Conservation (phyloP, 92 coral and sea anemone genomes). For the Phymanthus crucifer region DNA sequence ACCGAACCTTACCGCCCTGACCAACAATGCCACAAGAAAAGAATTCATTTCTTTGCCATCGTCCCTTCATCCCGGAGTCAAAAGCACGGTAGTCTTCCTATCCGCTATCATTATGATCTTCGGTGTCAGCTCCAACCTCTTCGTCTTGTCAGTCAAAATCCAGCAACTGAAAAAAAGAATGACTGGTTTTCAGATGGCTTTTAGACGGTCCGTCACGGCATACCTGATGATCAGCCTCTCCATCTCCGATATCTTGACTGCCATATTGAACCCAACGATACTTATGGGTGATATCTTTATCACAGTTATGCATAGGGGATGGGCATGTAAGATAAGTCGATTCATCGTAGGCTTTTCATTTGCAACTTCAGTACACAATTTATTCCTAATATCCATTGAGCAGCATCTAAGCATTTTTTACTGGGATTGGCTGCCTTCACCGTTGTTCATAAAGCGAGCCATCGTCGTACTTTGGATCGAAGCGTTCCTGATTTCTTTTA, state of each 20-base stretch:
- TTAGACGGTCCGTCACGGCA: not conserved
- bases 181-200: not conserved
- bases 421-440: not conserved
- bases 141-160: not conserved
- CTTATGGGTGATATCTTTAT: not conserved
- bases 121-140: not conserved
- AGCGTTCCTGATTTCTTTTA: not conserved
- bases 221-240: constrained; percentile 15
- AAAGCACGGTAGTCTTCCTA: no score
- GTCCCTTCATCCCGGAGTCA: no score
- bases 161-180: not conserved
- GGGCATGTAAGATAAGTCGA: constrained; percentile 5
- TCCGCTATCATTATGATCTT: not conserved
- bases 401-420: constrained; percentile 7
- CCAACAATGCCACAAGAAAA: no score
- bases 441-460: not conserved
- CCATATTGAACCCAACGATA: not conserved
- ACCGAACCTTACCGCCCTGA: no score
- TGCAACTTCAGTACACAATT: not conserved
- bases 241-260: constrained; percentile 1
- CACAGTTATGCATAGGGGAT: not conserved
- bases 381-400: constrained; percentile 1
- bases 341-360: not conserved
- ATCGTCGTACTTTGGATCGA: not conserved
- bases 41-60: no score